Evolutionary conservation across 2,113 vertebrate species (phyloP), one percentile per base, ranked within the genome.

Genomic region (Daubentonia madagascariensis): DNA sequence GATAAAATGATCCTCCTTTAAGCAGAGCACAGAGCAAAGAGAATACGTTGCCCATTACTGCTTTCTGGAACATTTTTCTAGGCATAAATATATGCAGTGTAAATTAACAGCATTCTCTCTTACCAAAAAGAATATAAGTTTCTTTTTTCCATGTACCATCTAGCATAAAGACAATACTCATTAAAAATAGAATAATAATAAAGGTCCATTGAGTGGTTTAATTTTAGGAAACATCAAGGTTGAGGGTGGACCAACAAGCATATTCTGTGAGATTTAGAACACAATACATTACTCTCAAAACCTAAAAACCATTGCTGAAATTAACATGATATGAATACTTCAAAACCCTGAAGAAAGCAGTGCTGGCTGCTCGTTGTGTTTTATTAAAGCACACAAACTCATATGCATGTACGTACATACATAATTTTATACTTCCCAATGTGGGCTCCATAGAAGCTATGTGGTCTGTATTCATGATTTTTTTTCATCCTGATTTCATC

Each of bases 41-140:
- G 76, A 97, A 59, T 45, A 79, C 25, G 80, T 40, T 96, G 50
- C 73, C 63, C 40, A 68, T 96, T 76, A 63, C 8, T 96, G 37
- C 73, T 59, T 96, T 89, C 54, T 18, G 6, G 50, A 91, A 70
- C 30, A 59, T 79, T 93, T 92, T 94, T 95, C 30, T 5, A 95
- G 37, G 87, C n/a, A 61, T 89, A 95, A 93, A 20, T 89, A 45
- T 80, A 63, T 91, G 8, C 63, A 89, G 37, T 95, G 22, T 94
- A 91, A 97, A 95, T 95, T 91, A 93, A 76, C 54, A 95, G 22
- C 76, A 88, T 95, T 94, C 67, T 75, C 12, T 28, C n/a, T 88
- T 87, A 83, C 30, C 73, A 85, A 68, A 89, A 90, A 32, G 8
- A 65, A 76, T 84, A 78, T 40, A 22, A 0, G 8, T n/a, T 93